phyloP scores from a whole-genome alignment of 1,140 invertebrate genomes.

The Micrasema minimum region DNA sequence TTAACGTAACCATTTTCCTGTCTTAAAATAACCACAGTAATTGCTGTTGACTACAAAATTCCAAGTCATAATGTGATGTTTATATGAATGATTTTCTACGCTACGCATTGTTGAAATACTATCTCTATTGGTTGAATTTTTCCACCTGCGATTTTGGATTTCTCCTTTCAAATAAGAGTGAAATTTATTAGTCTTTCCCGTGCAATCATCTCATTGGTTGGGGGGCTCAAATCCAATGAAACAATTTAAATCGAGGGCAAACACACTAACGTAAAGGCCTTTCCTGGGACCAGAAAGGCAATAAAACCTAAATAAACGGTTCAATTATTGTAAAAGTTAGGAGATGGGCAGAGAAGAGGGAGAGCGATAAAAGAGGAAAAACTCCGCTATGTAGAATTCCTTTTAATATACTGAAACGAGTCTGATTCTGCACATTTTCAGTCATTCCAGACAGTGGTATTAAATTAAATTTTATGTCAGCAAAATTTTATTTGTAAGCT shows the following conservation, averaged over 20 bases:
- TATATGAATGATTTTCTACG: too few relatives aligned
- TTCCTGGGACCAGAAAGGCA: constrained; percentile 37
- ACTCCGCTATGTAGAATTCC: constrained; percentile 41
- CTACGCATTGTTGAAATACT: too few relatives aligned
- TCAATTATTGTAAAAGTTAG: constrained; percentile 54
- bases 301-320: constrained; percentile 54
- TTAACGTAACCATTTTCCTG: too few relatives aligned
- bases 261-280: constrained; percentile 40
- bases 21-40: too few relatives aligned
- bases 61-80: not conserved
- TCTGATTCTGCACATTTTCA: constrained; percentile 41
- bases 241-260: constrained; percentile 51
- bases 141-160: constrained; percentile 6
- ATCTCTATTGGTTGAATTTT: not conserved
- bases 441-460: constrained; percentile 37
- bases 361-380: constrained; percentile 40
- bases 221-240: constrained; percentile 46
- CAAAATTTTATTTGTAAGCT: constrained; percentile 23
- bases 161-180: constrained; percentile 3
- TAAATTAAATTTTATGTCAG: constrained; percentile 25
- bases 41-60: too few relatives aligned
- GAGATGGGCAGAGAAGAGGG: constrained; percentile 30
- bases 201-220: constrained; percentile 19
- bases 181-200: constrained; percentile 28
- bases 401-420: constrained; percentile 47